These are phyloP conservation scores for Macroglossus sobrinus DNA, from an alignment of 2,113 vertebrate species.

Conservation along the genomic window DNA sequence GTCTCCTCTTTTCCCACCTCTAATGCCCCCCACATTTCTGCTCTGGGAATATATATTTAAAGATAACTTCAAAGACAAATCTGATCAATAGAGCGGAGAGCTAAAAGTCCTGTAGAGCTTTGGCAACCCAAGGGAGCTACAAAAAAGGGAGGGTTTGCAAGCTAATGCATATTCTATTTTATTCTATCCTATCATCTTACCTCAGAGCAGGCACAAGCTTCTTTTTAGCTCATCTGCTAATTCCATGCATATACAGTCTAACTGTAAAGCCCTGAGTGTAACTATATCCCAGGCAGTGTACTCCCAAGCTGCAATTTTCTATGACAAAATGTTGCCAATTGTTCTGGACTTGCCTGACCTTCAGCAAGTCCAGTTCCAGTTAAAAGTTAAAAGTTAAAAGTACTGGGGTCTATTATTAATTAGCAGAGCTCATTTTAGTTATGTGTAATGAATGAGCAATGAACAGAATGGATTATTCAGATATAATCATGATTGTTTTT, in stretches of 20 bases:
- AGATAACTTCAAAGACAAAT: constrained; percentile 29
- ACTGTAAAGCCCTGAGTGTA: not conserved
- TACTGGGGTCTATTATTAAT: not conserved
- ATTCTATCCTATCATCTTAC: not conserved
- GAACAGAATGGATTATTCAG: not conserved
- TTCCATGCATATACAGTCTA: accelerated
- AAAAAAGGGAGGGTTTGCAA: not conserved
- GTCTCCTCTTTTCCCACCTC: not conserved
- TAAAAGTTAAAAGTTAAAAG: no score
- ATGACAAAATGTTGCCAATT: not conserved
- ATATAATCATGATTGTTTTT: not conserved
- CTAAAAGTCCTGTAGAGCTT: constrained; percentile 33
- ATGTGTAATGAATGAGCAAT: not conserved
- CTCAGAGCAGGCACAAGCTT: not conserved
- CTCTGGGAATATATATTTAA: not conserved
- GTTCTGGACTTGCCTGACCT: not conserved
- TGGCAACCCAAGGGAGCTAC: not conserved
- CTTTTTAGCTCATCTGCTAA: not conserved
- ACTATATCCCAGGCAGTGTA: no score
- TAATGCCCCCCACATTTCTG: not conserved
- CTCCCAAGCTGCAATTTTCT: not conserved
- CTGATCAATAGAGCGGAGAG: constrained; percentile 3
- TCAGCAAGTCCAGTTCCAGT: not conserved
- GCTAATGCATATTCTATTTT: constrained; percentile 11
- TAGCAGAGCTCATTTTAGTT: not conserved